These are phyloP conservation scores for Zele albiditarsus DNA, from an alignment of 2,888 invertebrate genomes.

Conservation along the genomic window DNA sequence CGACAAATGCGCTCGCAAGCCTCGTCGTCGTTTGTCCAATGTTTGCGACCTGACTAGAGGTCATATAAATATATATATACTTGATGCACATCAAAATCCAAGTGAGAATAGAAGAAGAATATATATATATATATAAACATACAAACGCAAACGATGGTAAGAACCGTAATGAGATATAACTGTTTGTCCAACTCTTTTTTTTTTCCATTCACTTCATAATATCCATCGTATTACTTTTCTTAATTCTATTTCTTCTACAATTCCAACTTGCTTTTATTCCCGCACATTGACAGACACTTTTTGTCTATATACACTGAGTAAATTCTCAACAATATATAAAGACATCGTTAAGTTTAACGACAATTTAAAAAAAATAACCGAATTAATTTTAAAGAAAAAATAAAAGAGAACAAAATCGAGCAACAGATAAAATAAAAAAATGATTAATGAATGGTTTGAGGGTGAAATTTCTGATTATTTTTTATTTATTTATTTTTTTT, in stretches of 20 bases:
- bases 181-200: slow-evolving; percentile 54
- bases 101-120: background rate
- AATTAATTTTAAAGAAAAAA: background rate
- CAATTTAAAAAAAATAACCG: background rate
- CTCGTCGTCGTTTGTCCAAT: slow-evolving; percentile 22
- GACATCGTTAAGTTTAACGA: slow-evolving; percentile 2
- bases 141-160: slow-evolving; percentile 40
- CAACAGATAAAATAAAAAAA: background rate
- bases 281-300: slow-evolving; percentile 49
- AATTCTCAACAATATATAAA: background rate
- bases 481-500: background rate
- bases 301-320: slow-evolving; percentile 27
- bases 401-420: background rate
- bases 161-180: slow-evolving; percentile 57
- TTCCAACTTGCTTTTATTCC: background rate
- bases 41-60: slow-evolving; percentile 18
- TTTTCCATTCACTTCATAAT: slow-evolving; percentile 38
- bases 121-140: no score
- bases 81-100: background rate
- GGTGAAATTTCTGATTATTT: background rate
- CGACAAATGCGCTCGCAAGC: slow-evolving; percentile 39
- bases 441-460: background rate
- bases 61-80: slow-evolving; percentile 7
- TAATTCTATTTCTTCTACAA: background rate
- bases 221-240: background rate